Percentiles rank a stretch among this genome's conserved stretches.
Evolutionary conservation across 1,140 invertebrate species (phyloP).

Genomic region (Dufourea novaeangliae): DNA sequence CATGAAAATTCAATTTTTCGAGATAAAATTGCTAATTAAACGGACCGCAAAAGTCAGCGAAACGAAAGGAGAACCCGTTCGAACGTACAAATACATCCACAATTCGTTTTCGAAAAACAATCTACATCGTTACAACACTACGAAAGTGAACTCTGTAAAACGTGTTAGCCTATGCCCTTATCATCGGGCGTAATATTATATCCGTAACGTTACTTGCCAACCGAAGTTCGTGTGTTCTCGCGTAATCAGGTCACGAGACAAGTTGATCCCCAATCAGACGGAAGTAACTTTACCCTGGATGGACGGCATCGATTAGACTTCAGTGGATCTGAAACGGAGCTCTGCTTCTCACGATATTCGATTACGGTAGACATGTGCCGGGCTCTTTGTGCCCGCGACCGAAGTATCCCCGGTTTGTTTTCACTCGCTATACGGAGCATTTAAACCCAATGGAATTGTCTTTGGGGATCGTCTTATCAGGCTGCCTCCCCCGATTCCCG

Average conservation of each 20-base stretch:
- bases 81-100: not conserved
- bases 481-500: not conserved
- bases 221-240: no score
- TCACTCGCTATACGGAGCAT: conserved; percentile 23
- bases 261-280: not conserved
- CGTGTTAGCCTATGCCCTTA: no score
- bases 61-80: not conserved
- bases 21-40: not conserved
- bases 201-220: not conserved
- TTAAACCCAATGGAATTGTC: conserved; percentile 36
- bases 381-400: conserved; percentile 10
- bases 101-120: not conserved
- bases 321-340: not conserved
- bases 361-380: not conserved
- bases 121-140: not conserved
- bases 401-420: conserved; percentile 17
- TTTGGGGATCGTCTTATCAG: conserved; percentile 30
- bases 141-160: no score
- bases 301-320: conserved; percentile 13
- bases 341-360: conserved; percentile 10
- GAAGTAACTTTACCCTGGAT: not conserved
- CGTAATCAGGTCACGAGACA: not conserved
- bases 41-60: no score
- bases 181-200: no score
- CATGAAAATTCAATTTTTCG: not conserved